Percentiles rank a stretch among this genome's conserved stretches.
Evolutionary conservation across 2,113 vertebrate genomes (phyloP).

Genomic region (Albula goreensis): DNA sequence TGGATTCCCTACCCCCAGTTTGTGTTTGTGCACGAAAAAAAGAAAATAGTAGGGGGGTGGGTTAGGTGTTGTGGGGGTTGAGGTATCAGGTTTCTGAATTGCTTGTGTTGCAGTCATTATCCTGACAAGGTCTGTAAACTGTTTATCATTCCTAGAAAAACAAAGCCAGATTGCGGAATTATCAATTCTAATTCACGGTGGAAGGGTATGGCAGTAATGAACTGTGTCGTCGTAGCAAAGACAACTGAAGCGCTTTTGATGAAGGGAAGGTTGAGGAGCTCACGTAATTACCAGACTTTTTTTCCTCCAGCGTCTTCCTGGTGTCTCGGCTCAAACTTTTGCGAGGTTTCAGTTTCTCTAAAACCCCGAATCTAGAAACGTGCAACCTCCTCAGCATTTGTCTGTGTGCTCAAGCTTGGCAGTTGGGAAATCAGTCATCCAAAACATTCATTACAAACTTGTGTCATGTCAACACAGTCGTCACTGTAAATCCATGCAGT

Average conservation of each 20-base stretch:
- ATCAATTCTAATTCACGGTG: conserved; percentile 43
- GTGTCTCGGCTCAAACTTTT: not conserved
- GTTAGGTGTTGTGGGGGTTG: not conserved
- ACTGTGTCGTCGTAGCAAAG: conserved; percentile 3
- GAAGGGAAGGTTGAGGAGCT: conserved; percentile 23
- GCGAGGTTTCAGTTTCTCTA: not conserved
- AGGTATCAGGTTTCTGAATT: not conserved
- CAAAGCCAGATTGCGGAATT: conserved; percentile 43
- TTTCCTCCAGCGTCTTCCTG: not conserved
- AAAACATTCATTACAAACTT: not conserved
- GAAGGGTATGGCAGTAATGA: conserved; percentile 26
- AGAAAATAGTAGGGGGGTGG: not conserved
- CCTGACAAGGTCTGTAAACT: conserved; percentile 40
- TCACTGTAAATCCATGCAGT: not conserved
- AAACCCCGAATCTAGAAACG: not conserved
- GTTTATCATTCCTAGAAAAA: conserved; percentile 41
- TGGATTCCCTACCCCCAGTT: not conserved
- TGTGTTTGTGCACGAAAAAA: not conserved
- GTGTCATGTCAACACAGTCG: not conserved
- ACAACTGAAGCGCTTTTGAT: conserved; percentile 20
- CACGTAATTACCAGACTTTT: conserved; percentile 22
- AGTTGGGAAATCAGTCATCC: not conserved
- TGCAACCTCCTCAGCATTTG: not conserved
- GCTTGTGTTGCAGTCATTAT: conserved; percentile 22
- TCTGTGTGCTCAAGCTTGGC: not conserved